phyloP scores from a whole-genome alignment of 2,797 vertebrate species.

The Premnoplex brunnescens region DNA sequence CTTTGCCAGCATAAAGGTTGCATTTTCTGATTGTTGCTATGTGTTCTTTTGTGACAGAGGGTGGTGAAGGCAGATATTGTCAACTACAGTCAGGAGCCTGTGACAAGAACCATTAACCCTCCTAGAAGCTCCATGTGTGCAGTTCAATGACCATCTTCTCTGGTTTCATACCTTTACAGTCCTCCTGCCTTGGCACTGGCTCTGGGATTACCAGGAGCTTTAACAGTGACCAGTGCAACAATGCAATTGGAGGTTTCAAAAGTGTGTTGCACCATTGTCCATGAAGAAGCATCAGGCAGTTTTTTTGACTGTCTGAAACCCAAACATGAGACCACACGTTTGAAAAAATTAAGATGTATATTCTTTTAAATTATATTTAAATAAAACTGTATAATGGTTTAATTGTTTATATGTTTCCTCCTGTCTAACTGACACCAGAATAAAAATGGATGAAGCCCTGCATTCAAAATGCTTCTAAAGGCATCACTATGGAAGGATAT shows the following conservation, averaged over 20 bases:
- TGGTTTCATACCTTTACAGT: not conserved
- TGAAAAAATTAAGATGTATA: conserved; percentile 52
- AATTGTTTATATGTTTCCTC: conserved; percentile 26
- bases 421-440: not conserved
- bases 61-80: conserved; percentile 99
- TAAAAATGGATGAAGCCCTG: not conserved
- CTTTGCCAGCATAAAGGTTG: not conserved
- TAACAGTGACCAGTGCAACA: conserved; percentile 56
- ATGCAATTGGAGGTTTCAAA: conserved; percentile 47
- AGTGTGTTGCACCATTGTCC: not conserved
- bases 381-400: conserved; percentile 22
- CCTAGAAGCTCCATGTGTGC: conserved; percentile 97
- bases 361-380: conserved; percentile 60
- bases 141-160: conserved; percentile 84
- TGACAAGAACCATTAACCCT: conserved; percentile 86
- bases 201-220: conserved; percentile 41
- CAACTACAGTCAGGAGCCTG: conserved; percentile 96
- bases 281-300: conserved; percentile 36
- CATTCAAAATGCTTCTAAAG: conserved; percentile 1
- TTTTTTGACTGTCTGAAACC: conserved; percentile 43
- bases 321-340: conserved; percentile 52
- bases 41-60: conserved; percentile 80
- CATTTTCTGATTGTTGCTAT: conserved; percentile 60
- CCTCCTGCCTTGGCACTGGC: conserved; percentile 26
- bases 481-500: not conserved